Conservation (phyloP, 2,113 vertebrate species). For the Malurus alboscapulatus region DNA sequence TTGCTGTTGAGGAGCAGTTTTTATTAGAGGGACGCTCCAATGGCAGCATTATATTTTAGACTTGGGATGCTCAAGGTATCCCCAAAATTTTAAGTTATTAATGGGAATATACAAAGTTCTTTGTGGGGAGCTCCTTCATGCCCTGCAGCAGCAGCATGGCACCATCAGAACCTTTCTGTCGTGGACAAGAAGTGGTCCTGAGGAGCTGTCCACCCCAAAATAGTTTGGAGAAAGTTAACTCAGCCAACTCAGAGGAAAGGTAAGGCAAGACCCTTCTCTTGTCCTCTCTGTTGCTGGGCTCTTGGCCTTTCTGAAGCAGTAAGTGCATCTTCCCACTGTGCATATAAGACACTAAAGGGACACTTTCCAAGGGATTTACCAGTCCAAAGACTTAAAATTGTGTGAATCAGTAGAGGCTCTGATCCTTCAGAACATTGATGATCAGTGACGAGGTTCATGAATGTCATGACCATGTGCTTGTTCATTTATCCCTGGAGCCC, state of each 20-base stretch:
- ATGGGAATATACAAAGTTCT: neutral
- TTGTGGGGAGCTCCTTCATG: neutral
- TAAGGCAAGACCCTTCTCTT: neutral
- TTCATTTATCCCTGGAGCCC: neutral
- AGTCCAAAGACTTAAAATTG: neutral
- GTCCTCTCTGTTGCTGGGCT: neutral
- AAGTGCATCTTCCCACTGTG: neutral
- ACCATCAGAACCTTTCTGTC: neutral
- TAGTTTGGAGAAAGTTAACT: neutral
- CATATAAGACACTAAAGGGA: neutral
- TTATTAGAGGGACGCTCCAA: neutral
- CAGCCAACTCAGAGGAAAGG: neutral
- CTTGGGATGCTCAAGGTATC: neutral
- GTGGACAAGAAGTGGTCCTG: neutral
- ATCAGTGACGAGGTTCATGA: neutral
- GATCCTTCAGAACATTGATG: neutral
- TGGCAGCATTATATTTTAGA: neutral
- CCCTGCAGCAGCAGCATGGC: neutral
- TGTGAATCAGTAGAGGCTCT: neutral
- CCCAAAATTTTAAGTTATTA: neutral
- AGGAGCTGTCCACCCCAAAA: neutral
- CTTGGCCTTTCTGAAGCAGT: neutral
- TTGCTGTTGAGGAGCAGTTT: neutral
- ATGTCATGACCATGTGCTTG: neutral
- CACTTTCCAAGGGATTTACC: neutral